phyloP scores from a whole-genome alignment of 2,113 vertebrate species.

The Otis tarda region DNA sequence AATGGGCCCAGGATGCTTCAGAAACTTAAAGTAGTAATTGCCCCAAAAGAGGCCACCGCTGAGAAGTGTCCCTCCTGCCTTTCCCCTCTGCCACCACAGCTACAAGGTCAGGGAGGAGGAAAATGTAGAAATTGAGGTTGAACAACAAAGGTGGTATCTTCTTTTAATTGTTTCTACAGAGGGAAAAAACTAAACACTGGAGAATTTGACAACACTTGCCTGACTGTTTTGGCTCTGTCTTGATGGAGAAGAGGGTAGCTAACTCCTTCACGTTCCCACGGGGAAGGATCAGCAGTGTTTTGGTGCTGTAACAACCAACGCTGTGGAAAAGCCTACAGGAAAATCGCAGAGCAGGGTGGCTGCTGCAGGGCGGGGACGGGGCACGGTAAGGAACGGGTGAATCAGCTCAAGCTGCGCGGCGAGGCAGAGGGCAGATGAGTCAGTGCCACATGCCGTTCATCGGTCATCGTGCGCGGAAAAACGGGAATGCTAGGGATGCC shows the following conservation, averaged over 20 bases:
- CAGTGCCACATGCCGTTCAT: background rate
- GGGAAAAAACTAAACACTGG: background rate
- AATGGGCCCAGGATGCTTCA: background rate
- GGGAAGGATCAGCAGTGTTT: background rate
- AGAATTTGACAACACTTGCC: background rate
- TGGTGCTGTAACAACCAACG: accelerated
- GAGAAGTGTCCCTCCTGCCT: background rate
- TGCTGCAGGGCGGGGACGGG: background rate
- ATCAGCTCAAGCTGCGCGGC: accelerated
- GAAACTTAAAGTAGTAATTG: background rate
- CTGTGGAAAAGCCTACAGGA: background rate
- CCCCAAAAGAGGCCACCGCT: background rate
- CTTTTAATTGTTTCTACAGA: background rate
- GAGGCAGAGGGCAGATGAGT: background rate
- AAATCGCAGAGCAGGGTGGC: background rate
- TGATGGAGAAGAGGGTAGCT: background rate
- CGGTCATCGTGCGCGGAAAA: background rate
- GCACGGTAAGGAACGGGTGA: background rate
- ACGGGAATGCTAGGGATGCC: background rate
- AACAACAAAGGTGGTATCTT: background rate
- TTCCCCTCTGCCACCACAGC: background rate
- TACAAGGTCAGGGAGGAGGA: background rate
- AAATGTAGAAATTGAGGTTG: background rate
- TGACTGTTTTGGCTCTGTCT: background rate
- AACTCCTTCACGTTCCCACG: background rate